Base-by-base conservation (phyloP, 2,113 vertebrate species). In the Camelus dromedarius region DNA sequence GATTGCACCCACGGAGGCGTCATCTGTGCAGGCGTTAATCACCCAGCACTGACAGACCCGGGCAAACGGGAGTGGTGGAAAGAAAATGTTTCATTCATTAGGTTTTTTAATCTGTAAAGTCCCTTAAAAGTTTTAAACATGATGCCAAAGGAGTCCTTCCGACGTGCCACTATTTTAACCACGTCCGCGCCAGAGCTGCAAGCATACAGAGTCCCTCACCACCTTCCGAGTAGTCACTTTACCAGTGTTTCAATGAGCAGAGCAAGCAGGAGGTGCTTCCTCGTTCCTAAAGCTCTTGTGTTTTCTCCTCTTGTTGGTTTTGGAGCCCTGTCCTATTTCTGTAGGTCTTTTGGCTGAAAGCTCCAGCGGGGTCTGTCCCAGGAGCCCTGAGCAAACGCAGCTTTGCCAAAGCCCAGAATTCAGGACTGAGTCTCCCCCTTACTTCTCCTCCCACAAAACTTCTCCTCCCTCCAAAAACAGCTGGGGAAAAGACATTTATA, bases 251-350 rank as follows among this genome's bases (percentile, higher is more conserved):
- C 32, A 12, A 38, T 1, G 69, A 76, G 67, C 28, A 70, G 56
- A 67, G 13, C 28, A 35, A 5, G 26, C 18, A 28, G 12, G 32
- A 10, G n/a, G 4, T 4, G 0, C 1, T 11, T 32, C 6, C 32
- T 28, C 35, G 6, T 38, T 54, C 38, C 8, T 54, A 80, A 66
- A 85, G 72, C 46, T 70, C 58, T 64, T 64, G 0, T 19, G 15
- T n/a, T 8, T 79, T 38, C 54, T 11, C 32, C 32, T 58, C 16
- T 20, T 28, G 20, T 42, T 32, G 11, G 24, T 73, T 79, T 60
- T 54, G 69, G 72, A 56, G n/a, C 13, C 22, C 8, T 60, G 32
- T 30, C 30, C 64, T 73, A 8, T 64, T 48, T 32, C 42, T 20
- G 14, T 19, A 24, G 18, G 9, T 46, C 50, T 72, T 48, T 30